phyloP scores from a whole-genome alignment of 30 jellyfish, hydroid and myxozoan species.

The Catostylus mosaicus region DNA sequence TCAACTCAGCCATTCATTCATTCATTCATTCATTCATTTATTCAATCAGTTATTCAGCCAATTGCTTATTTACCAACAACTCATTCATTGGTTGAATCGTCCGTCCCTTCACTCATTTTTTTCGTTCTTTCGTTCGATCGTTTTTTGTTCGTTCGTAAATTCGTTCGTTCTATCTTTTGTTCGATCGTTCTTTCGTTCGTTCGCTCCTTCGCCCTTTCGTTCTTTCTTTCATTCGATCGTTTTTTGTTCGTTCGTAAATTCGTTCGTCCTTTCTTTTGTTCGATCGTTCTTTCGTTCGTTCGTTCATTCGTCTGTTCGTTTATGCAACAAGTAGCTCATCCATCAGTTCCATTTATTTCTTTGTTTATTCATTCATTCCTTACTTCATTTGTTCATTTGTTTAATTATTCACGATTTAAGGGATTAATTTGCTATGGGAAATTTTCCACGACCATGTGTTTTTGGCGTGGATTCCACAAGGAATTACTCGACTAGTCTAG shows the following conservation, averaged over 20 bases:
- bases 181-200: too few relatives aligned
- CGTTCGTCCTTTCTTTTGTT: neutral
- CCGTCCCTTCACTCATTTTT: too few relatives aligned
- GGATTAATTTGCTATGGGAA: neutral
- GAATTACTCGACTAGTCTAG: neutral
- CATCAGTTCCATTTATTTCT: too few relatives aligned
- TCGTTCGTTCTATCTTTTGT: neutral
- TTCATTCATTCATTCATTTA: neutral
- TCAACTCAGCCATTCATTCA: neutral
- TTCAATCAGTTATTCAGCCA: neutral
- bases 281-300: neutral
- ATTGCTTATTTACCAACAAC: too few relatives aligned
- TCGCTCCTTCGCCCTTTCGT: too few relatives aligned
- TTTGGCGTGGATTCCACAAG: neutral
- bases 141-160: neutral
- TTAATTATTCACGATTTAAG: neutral
- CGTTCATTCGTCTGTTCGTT: neutral
- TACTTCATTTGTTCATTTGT: neutral
- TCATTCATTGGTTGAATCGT: neutral
- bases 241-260: neutral
- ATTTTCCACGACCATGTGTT: neutral
- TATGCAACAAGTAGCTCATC: too few relatives aligned
- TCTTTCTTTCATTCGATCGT: too few relatives aligned
- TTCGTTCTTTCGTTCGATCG: too few relatives aligned
- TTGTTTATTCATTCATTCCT: too few relatives aligned